Conservation (phyloP, 1,140 invertebrate genomes). For the Calliphora vicina region DNA sequence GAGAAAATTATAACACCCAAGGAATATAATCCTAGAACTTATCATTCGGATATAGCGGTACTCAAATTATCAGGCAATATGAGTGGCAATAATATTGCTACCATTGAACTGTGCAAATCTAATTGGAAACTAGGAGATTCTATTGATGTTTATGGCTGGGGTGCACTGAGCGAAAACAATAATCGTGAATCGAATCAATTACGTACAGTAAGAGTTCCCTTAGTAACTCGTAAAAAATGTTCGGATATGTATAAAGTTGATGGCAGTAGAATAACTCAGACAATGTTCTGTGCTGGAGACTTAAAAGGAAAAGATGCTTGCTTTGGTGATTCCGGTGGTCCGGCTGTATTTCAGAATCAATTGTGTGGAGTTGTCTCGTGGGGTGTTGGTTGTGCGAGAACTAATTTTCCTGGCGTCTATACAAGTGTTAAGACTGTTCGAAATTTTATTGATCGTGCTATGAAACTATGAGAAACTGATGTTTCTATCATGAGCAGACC, state of each 20-base stretch:
- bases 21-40: conserved; percentile 37
- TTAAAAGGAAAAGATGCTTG: conserved; percentile 67
- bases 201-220: conserved; percentile 48
- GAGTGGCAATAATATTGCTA: conserved; percentile 42
- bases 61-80: conserved; percentile 43
- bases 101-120: conserved; percentile 42
- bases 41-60: conserved; percentile 49
- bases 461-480: neutral
- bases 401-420: conserved; percentile 51
- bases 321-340: conserved; percentile 74
- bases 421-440: conserved; percentile 53
- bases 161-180: conserved; percentile 34
- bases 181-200: conserved; percentile 49
- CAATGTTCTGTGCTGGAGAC: conserved; percentile 65
- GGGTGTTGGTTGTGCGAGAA: conserved; percentile 65
- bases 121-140: conserved; percentile 43
- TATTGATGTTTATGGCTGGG: conserved; percentile 52
- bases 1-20: conserved; percentile 40
- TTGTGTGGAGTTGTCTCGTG: conserved; percentile 76
- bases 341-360: conserved; percentile 64
- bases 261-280: conserved; percentile 54
- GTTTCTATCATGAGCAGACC: too few species aligned
- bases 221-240: conserved; percentile 38
- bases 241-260: conserved; percentile 42
- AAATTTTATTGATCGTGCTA: conserved; percentile 44